A percentile compares a stretch with the other conserved stretches of the same genome.
Conservation (phyloP, 2,888 invertebrate species). For the Drosophila niveifrons region DNA sequence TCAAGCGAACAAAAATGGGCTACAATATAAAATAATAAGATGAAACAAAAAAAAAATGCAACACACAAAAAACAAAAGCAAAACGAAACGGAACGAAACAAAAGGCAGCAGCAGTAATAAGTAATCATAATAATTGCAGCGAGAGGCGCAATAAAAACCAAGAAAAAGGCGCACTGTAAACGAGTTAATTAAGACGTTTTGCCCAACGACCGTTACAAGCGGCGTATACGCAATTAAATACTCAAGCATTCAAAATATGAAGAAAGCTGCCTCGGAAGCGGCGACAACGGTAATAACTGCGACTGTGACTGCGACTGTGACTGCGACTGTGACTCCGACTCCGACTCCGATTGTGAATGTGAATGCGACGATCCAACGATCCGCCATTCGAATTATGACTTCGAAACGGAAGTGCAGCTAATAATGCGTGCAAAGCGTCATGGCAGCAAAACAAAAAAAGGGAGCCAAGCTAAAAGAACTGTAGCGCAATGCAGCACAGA, state of each 20-base stretch:
- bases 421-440: slow-evolving; percentile 63
- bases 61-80: slow-evolving; percentile 47
- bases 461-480: slow-evolving; percentile 18
- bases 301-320: slow-evolving; percentile 9
- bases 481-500: background rate
- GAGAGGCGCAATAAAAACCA: slow-evolving; percentile 67
- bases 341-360: background rate
- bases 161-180: slow-evolving; percentile 55
- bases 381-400: slow-evolving; percentile 16
- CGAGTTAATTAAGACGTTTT: slow-evolving; percentile 77
- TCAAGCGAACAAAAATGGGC: slow-evolving; percentile 16
- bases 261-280: slow-evolving; percentile 71
- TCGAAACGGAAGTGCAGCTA: slow-evolving; percentile 70
- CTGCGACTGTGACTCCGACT: no score
- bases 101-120: slow-evolving; percentile 75
- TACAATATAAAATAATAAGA: slow-evolving; percentile 27
- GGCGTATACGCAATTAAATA: slow-evolving; percentile 77
- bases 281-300: slow-evolving; percentile 56
- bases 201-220: slow-evolving; percentile 76
- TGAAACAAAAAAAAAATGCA: slow-evolving; percentile 19
- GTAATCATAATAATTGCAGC: slow-evolving; percentile 77
- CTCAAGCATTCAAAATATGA: slow-evolving; percentile 73
- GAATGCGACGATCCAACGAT: slow-evolving; percentile 33
- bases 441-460: slow-evolving; percentile 18
- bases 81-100: slow-evolving; percentile 68